A percentile compares a stretch with the other conserved stretches of the same genome.
phyloP scores from a whole-genome alignment of 2,888 invertebrate species.

The Trimorus sp. region DNA sequence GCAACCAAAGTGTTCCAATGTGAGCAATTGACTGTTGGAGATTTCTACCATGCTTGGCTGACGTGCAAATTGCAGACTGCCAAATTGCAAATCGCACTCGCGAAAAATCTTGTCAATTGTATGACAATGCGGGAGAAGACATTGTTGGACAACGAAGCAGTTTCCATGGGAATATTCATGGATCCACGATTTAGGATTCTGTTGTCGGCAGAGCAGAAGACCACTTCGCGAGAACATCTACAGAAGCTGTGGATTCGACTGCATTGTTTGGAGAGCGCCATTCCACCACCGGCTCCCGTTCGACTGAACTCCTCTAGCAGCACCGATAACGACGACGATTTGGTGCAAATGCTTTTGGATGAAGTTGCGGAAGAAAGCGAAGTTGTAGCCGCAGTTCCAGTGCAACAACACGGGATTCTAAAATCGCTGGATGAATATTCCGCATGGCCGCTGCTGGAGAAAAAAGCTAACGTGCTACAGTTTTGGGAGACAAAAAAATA shows the following conservation, averaged over 20 bases:
- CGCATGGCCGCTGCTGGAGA: no score
- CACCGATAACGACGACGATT: no score
- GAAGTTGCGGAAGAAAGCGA: no score
- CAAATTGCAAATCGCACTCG: not conserved
- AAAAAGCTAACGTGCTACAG: no score
- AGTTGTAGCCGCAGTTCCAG: no score
- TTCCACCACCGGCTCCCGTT: no score
- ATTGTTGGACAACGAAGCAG: not conserved
- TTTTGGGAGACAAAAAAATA: no score
- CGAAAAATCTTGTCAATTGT: not conserved
- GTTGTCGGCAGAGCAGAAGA: not conserved
- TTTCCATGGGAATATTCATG: constrained; percentile 5
- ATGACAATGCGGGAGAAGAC: not conserved
- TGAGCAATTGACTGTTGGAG: constrained; percentile 4
- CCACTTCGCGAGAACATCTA: not conserved
- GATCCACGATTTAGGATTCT: constrained; percentile 1
- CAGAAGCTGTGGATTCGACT: not conserved
- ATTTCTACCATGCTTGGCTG: constrained; percentile 1
- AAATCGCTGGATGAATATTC: no score
- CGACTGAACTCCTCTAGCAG: no score
- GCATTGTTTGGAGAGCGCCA: no score
- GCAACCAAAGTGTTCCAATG: constrained; percentile 11
- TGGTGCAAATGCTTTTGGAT: no score
- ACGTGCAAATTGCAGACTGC: not conserved
- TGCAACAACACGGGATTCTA: no score